These are phyloP conservation scores for Hestina assimilis DNA, from an alignment of 1,140 invertebrate genomes.

Conservation along the genomic window DNA sequence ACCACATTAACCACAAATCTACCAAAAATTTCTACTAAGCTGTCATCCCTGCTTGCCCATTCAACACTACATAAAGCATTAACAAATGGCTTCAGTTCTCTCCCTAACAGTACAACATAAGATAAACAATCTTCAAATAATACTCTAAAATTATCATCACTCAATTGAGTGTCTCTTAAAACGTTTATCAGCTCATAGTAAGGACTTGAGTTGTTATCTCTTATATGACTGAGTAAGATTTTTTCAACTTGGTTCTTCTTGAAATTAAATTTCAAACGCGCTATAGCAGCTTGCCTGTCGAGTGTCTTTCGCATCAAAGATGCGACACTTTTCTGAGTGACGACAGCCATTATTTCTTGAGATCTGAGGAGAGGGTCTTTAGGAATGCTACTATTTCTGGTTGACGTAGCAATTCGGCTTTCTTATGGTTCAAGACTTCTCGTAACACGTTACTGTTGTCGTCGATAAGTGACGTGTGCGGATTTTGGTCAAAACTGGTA, in stretches of 20 bases:
- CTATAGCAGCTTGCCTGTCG: constrained; percentile 55
- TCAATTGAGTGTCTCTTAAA: constrained; percentile 56
- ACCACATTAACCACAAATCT: constrained; percentile 64
- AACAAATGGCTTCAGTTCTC: constrained; percentile 60
- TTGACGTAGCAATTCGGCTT: constrained; percentile 65
- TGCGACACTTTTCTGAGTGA: constrained; percentile 63
- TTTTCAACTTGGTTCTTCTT: constrained; percentile 61
- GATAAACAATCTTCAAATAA: constrained; percentile 63
- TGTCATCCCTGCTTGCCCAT: constrained; percentile 52
- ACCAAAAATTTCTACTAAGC: constrained; percentile 55
- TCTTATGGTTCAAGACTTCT: constrained; percentile 74
- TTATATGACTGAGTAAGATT: constrained; percentile 50
- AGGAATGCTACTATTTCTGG: constrained; percentile 68
- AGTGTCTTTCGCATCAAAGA: constrained; percentile 70
- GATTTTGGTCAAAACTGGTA: constrained; percentile 62
- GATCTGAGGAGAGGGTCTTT: constrained; percentile 61
- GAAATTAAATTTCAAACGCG: constrained; percentile 55
- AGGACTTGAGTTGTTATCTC: constrained; percentile 45
- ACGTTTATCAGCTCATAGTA: constrained; percentile 67
- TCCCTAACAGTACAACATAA: constrained; percentile 62
- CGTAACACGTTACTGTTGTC: constrained; percentile 66
- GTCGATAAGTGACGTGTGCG: constrained; percentile 46
- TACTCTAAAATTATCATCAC: constrained; percentile 64
- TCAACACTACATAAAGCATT: constrained; percentile 60
- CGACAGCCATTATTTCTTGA: constrained; percentile 68